phyloP scores from a whole-genome alignment of 1,140 invertebrate species.

The Teleopsis dalmanni region DNA sequence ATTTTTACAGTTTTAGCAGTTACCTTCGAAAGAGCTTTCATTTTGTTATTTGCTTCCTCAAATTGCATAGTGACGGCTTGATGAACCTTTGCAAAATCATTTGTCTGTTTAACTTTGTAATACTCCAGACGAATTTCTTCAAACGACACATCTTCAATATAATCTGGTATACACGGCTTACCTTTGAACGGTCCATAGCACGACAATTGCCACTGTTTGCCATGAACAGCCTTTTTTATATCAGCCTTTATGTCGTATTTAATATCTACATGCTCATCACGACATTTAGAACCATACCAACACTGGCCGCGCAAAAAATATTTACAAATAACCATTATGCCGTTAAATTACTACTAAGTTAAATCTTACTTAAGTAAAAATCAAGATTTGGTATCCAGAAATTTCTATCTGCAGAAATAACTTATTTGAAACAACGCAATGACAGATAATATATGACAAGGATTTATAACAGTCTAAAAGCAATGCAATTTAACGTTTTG shows the following conservation, averaged over 20 bases:
- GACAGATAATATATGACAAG: too few relatives aligned
- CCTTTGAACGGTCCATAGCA: constrained; percentile 57
- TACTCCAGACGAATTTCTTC: constrained; percentile 55
- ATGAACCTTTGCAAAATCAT: constrained; percentile 29
- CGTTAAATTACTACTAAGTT: too few relatives aligned
- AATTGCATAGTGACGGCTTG: constrained; percentile 29
- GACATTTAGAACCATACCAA: constrained; percentile 53
- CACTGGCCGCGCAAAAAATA: constrained; percentile 56
- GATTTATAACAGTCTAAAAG: too few relatives aligned
- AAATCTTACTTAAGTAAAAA: too few relatives aligned
- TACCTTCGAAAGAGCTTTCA: constrained; percentile 26
- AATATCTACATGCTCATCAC: constrained; percentile 51
- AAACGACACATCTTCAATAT: constrained; percentile 53
- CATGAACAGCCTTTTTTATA: constrained; percentile 50
- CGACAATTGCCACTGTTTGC: constrained; percentile 57
- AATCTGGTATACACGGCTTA: constrained; percentile 51
- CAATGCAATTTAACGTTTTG: too few relatives aligned
- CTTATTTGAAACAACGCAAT: too few relatives aligned
- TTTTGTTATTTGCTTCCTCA: constrained; percentile 32
- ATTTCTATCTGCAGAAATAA: too few relatives aligned
- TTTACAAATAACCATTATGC: constrained; percentile 54
- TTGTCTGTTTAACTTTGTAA: constrained; percentile 49
- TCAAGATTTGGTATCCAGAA: too few relatives aligned
- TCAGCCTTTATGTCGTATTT: constrained; percentile 46
- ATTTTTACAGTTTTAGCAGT: constrained; percentile 23